Conservation (phyloP, 1,140 invertebrate species). For the Pinna nobilis region DNA sequence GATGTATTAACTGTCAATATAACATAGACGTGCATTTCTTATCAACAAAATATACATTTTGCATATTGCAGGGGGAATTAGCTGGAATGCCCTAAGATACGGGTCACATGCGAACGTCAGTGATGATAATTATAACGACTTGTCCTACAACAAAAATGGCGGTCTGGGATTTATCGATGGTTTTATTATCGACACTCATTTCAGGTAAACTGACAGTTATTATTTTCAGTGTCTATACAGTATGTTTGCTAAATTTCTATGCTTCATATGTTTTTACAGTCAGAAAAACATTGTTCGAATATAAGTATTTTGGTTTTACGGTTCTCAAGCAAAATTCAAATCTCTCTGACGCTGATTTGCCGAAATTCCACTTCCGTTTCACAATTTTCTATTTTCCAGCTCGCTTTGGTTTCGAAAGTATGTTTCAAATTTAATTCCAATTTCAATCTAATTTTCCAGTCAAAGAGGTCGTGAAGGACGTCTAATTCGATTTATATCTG, state of each 20-base stretch:
- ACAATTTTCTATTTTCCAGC: too few relatives aligned
- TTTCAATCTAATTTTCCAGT: slow-evolving; percentile 32
- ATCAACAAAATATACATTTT: too few relatives aligned
- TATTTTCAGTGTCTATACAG: too few relatives aligned
- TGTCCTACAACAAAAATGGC: slow-evolving; percentile 56
- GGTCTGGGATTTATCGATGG: slow-evolving; percentile 60
- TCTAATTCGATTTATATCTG: slow-evolving; percentile 51
- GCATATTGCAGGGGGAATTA: slow-evolving; percentile 52
- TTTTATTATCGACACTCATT: slow-evolving; percentile 65
- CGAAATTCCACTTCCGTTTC: too few relatives aligned
- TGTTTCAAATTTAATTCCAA: not conserved
- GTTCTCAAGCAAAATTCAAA: too few relatives aligned
- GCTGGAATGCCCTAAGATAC: slow-evolving; percentile 53
- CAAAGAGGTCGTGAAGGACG: slow-evolving; percentile 66
- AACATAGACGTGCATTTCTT: too few relatives aligned
- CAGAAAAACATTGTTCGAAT: not conserved
- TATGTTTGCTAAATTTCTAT: too few relatives aligned
- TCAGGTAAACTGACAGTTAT: too few relatives aligned
- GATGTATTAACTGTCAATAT: too few relatives aligned
- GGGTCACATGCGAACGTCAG: slow-evolving; percentile 38
- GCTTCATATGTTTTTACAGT: not conserved
- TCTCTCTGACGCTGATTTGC: too few relatives aligned
- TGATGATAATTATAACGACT: slow-evolving; percentile 39
- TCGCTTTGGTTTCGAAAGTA: not conserved
- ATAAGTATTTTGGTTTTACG: not conserved